Evolutionary conservation across 30 jellyfish, hydroid and myxozoan species (phyloP), one percentile per base, ranked within the genome.

Genomic region (Aurelia aurita complex sp. Pacific): DNA sequence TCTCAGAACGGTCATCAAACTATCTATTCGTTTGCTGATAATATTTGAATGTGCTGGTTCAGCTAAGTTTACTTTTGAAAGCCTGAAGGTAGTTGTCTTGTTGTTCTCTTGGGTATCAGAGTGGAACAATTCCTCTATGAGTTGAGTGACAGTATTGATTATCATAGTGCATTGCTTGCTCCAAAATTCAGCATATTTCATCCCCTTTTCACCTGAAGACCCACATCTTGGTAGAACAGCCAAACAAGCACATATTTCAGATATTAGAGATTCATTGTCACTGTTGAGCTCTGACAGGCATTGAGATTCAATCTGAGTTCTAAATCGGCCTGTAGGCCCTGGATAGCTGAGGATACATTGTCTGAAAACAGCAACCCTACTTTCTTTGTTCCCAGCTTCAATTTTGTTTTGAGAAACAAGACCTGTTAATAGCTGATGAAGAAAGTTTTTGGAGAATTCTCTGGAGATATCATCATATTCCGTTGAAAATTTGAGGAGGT

Each of bases 181-280:
- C 92, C 92, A 82, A 40, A 82, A 67, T 34, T 82, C 92, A 15
- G 86, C 85, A 82, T 66, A 82, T 64, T 82, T 82, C 65, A 73
- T 35, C 51, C 86, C 92, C 64, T 82, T 82, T 40, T 82, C 92
- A 5, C 92, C 92, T 36, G 92, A 72, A 3, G 92, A 10, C 43
- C 92, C 92, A 72, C 92, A 82, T 32, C 80, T 64, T 57, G 92
- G 92, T 10, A 82, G 46, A 2, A 82, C 85, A 5, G 92, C 79
- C 42, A 82, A 57, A 70, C 92, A 82, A 10, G 33, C 14, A 29
- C 79, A 57, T 1, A 85, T 85, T 32, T 62, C 69, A 9, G 35
- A 3, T 62, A 64, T 61, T 51, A 70, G 69, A 10, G 80, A 34
- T n/a, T 70, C 76, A 1, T 46, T 42, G 33, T 61, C 46, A 46